These are phyloP conservation scores for Glyphotaelius pellucidus DNA, from an alignment of 2,888 invertebrate species.

Conservation along the genomic window DNA sequence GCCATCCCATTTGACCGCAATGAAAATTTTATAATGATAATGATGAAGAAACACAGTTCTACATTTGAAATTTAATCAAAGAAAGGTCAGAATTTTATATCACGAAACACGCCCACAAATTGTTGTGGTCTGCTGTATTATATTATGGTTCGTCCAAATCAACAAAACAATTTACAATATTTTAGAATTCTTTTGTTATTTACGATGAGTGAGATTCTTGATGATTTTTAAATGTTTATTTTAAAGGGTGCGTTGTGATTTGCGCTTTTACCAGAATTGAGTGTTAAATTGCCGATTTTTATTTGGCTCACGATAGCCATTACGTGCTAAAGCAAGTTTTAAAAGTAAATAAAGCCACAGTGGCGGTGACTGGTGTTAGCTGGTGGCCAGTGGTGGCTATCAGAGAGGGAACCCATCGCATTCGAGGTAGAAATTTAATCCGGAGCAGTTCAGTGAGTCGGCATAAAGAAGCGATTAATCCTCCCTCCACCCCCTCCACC, in stretches of 20 bases:
- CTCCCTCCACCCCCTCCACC: not conserved
- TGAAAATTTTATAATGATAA: no score
- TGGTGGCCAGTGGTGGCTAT: not conserved
- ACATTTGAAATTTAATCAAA: no score
- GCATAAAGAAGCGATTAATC: constrained; percentile 47
- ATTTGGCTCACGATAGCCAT: no score
- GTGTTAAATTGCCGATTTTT: not conserved
- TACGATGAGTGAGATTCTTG: not conserved
- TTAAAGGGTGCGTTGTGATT: not conserved
- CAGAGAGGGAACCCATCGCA: not conserved
- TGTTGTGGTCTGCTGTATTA: no score
- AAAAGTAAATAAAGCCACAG: not conserved
- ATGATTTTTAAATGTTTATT: not conserved
- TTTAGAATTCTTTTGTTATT: not conserved
- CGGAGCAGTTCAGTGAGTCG: constrained; percentile 42
- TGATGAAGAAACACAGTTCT: no score
- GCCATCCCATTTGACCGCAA: no score
- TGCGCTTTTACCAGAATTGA: not conserved
- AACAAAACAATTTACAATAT: no score
- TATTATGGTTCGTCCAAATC: no score
- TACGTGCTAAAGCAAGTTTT: not conserved
- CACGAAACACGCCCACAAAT: no score
- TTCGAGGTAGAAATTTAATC: constrained; percentile 26
- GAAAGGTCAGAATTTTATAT: no score
- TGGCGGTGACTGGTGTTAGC: not conserved